Evolutionary conservation across 2,888 invertebrate species (phyloP).

Genomic region (Chrysotoxum bicinctum): DNA sequence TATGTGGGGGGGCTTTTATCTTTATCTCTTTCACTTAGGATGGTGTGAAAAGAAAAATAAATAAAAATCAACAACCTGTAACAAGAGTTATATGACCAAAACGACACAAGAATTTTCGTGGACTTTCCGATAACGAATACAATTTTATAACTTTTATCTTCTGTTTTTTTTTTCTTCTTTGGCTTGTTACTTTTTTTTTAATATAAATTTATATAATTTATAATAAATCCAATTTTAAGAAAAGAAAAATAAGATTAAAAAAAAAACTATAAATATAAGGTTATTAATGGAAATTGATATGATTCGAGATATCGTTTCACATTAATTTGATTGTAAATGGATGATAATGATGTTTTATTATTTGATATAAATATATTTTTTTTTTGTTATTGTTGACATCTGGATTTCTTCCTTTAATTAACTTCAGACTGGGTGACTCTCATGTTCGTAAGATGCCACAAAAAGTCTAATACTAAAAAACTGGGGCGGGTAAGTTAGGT

Average conservation of each 20-base stretch:
- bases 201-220: background rate
- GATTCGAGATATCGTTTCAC: background rate
- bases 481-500: no score
- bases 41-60: conserved; percentile 11
- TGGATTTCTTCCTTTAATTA: background rate
- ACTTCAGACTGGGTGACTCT: no score
- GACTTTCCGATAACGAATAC: conserved; percentile 60
- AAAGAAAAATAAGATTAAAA: background rate
- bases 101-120: conserved; percentile 53
- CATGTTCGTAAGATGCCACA: no score
- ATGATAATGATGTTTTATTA: conserved; percentile 4
- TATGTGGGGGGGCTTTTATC: background rate
- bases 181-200: background rate
- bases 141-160: conserved; percentile 44
- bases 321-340: background rate
- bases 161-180: background rate
- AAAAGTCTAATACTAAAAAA: no score
- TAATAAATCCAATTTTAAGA: background rate
- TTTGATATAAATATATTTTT: background rate
- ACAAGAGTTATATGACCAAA: conserved; percentile 34
- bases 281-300: background rate
- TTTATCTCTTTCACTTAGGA: background rate
- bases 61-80: conserved; percentile 30
- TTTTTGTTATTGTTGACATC: background rate
- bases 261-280: background rate